phyloP scores from a whole-genome alignment of 2,888 invertebrate genomes.

The Drosophila nr. fundita region DNA sequence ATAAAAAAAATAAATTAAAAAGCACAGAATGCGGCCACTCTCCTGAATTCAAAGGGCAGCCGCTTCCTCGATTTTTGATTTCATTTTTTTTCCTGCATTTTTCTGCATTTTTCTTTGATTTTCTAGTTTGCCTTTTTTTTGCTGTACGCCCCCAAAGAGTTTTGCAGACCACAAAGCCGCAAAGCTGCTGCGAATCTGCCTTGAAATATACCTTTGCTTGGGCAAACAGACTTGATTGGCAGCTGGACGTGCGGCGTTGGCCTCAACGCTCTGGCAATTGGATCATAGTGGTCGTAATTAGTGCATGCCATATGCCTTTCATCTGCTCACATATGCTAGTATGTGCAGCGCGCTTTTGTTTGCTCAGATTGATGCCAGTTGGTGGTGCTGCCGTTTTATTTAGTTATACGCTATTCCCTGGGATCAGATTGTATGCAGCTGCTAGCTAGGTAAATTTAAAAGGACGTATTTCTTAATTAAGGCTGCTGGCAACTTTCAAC shows the following conservation, averaged over 20 bases:
- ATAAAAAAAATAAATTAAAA: background rate
- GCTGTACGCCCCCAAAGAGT: slow-evolving; percentile 37
- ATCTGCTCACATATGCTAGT: slow-evolving; percentile 17
- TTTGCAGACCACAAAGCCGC: slow-evolving; percentile 60
- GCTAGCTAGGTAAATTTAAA: slow-evolving; percentile 15
- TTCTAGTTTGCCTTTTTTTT: slow-evolving; percentile 1
- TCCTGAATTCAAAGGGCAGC: slow-evolving; percentile 38
- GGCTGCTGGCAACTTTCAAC: slow-evolving; percentile 24
- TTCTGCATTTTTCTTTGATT: slow-evolving; percentile 28
- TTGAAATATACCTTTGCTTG: slow-evolving; percentile 61
- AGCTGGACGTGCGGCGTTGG: slow-evolving; percentile 46
- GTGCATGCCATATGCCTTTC: slow-evolving; percentile 49
- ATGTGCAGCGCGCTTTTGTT: slow-evolving; percentile 39
- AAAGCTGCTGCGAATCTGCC: slow-evolving; percentile 44
- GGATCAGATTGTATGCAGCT: slow-evolving; percentile 37
- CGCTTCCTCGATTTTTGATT: slow-evolving; percentile 58
- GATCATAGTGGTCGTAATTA: slow-evolving; percentile 50
- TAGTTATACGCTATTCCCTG: background rate
- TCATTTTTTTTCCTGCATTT: slow-evolving; percentile 6
- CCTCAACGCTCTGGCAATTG: slow-evolving; percentile 45
- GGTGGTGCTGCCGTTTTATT: slow-evolving; percentile 14
- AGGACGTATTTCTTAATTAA: slow-evolving; percentile 49
- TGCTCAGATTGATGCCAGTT: slow-evolving; percentile 55
- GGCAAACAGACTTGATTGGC: slow-evolving; percentile 71
- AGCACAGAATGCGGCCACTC: slow-evolving; percentile 2